A percentile compares a stretch with the other conserved stretches of the same genome.
phyloP scores from a whole-genome alignment of 2,888 invertebrate genomes.

The Epicampocera succincta region DNA sequence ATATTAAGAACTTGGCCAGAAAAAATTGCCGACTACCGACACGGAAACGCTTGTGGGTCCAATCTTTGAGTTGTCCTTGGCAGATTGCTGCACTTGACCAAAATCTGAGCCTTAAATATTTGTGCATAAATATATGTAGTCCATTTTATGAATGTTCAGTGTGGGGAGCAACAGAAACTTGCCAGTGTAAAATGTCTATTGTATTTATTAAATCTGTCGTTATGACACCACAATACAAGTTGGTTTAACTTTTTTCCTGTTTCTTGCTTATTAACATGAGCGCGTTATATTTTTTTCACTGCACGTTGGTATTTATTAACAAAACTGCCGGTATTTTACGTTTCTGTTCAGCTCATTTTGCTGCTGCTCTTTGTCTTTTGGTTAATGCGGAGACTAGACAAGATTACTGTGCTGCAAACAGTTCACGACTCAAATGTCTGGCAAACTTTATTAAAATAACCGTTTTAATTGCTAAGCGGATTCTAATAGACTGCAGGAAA shows the following conservation, averaged over 20 bases:
- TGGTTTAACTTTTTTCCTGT: neutral
- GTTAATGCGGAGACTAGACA: slow-evolving; percentile 22
- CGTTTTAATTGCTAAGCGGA: slow-evolving; percentile 52
- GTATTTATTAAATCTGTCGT: neutral
- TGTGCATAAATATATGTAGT: no score
- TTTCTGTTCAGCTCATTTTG: neutral
- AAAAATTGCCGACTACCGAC: no score
- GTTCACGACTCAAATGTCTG: neutral
- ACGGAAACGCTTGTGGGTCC: no score
- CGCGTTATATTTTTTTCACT: neutral
- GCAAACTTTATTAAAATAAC: slow-evolving; percentile 56
- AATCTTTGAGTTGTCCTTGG: no score
- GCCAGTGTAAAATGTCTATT: slow-evolving; percentile 7
- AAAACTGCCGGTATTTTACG: slow-evolving; percentile 1
- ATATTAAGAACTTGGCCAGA: no score
- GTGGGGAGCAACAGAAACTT: no score
- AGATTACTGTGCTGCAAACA: slow-evolving; percentile 10
- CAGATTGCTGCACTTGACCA: no score
- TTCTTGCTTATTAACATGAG: neutral
- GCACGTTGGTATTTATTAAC: neutral
- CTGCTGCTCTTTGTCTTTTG: neutral
- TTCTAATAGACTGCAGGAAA: neutral
- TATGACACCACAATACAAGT: neutral
- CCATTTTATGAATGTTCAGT: no score
- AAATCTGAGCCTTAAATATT: no score